A percentile compares a stretch with the other conserved stretches of the same genome.
phyloP scores from a whole-genome alignment of 2,797 vertebrate genomes.

The Apodemus agrarius region DNA sequence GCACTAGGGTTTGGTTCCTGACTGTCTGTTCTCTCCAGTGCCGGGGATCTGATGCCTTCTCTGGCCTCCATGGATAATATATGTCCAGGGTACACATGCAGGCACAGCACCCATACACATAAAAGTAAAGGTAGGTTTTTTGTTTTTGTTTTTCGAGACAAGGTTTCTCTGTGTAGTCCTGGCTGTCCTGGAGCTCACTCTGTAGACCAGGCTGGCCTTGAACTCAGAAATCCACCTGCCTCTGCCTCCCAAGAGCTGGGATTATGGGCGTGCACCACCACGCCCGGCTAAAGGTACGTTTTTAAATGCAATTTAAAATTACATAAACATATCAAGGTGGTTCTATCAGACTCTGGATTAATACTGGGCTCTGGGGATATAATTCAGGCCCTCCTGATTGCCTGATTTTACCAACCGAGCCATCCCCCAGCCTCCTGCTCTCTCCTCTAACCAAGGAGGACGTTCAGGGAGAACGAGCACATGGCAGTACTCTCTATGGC shows the following conservation, averaged over 20 bases:
- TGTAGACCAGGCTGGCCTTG: too few relatives aligned
- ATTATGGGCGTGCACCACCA: too few relatives aligned
- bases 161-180: too few relatives aligned
- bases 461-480: background rate
- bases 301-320: background rate
- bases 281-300: too few relatives aligned
- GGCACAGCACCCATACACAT: background rate
- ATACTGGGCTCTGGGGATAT: background rate
- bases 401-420: background rate
- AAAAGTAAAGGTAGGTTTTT: background rate
- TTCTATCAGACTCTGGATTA: background rate
- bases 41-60: background rate
- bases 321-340: background rate
- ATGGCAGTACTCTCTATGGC: background rate
- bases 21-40: background rate
- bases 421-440: background rate
- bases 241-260: too few relatives aligned
- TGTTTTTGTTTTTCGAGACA: too few relatives aligned
- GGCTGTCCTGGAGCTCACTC: too few relatives aligned
- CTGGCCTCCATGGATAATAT: background rate
- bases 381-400: background rate
- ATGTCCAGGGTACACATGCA: too few relatives aligned
- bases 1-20: background rate
- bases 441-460: background rate
- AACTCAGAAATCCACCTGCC: too few relatives aligned